Evolutionary conservation across 1,140 invertebrate species (phyloP).

Genomic region (Druon quercuslanigerum): DNA sequence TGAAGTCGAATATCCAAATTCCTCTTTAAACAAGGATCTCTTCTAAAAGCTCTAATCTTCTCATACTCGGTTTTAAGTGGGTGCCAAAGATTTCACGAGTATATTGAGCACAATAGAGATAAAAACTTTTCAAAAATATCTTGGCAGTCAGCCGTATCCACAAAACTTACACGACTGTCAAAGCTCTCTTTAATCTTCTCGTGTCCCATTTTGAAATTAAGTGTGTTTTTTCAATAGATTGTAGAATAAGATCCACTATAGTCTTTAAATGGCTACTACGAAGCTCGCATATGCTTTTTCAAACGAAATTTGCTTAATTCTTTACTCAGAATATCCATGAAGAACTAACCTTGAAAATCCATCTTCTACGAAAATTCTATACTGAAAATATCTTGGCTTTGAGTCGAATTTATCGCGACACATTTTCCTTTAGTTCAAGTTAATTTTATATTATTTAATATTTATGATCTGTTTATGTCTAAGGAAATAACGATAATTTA

Average conservation of each 20-base stretch:
- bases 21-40: too few species aligned
- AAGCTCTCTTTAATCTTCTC: background rate
- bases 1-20: too few species aligned
- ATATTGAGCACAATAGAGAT: background rate
- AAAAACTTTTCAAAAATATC: conserved; percentile 4
- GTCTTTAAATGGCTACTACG: background rate
- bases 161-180: background rate
- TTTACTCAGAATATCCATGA: background rate
- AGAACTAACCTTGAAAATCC: conserved; percentile 32
- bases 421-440: conserved; percentile 44
- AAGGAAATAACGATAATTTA: too few species aligned
- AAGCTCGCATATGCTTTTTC: background rate
- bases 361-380: background rate
- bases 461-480: too few species aligned
- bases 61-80: background rate
- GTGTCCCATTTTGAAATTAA: background rate
- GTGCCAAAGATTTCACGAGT: background rate
- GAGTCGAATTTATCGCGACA: conserved; percentile 32
- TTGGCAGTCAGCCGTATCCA: conserved; percentile 13
- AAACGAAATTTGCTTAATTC: background rate
- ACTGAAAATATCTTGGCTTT: conserved; percentile 61
- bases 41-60: background rate
- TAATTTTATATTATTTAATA: conserved; percentile 34
- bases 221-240: conserved; percentile 18
- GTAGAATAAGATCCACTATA: background rate